phyloP scores from a whole-genome alignment of 1,140 invertebrate species.

The Antheraea mylitta region DNA sequence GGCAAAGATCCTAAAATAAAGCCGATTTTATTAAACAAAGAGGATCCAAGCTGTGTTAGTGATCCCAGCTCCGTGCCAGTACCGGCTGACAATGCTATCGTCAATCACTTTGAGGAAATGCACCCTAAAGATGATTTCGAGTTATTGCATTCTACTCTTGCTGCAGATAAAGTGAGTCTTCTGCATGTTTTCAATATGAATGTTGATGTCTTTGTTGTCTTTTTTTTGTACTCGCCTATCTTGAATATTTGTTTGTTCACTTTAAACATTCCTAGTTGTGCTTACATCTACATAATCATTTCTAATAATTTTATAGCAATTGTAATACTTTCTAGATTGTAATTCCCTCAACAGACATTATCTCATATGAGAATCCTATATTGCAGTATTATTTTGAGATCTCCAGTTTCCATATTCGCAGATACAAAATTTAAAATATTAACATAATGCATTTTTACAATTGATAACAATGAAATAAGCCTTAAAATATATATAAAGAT shows the following conservation, averaged over 20 bases:
- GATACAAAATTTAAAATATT: too few relatives aligned
- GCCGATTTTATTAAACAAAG: constrained; percentile 77
- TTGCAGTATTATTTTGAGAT: too few relatives aligned
- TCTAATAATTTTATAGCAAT: neutral
- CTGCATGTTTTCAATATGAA: constrained; percentile 5
- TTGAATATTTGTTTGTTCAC: neutral
- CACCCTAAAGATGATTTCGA: constrained; percentile 91
- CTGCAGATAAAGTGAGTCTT: constrained; percentile 72
- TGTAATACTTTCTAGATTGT: neutral
- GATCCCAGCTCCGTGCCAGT: constrained; percentile 59
- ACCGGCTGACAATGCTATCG: constrained; percentile 34
- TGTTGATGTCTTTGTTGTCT: constrained; percentile 13
- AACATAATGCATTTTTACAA: too few relatives aligned
- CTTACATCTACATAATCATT: neutral
- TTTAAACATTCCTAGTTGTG: neutral
- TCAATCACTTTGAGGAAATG: constrained; percentile 88
- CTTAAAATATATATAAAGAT: too few relatives aligned
- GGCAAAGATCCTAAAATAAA: constrained; percentile 77
- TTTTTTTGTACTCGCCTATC: constrained; percentile 6
- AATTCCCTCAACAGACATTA: too few relatives aligned
- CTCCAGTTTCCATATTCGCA: too few relatives aligned
- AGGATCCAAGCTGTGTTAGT: constrained; percentile 77
- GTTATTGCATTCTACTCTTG: constrained; percentile 74
- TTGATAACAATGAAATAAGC: too few relatives aligned
- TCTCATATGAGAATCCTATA: too few relatives aligned